Evolutionary conservation across 2,113 vertebrate genomes (phyloP), one percentile per base, ranked within the genome.

Genomic region (Rhinoderma darwinii): DNA sequence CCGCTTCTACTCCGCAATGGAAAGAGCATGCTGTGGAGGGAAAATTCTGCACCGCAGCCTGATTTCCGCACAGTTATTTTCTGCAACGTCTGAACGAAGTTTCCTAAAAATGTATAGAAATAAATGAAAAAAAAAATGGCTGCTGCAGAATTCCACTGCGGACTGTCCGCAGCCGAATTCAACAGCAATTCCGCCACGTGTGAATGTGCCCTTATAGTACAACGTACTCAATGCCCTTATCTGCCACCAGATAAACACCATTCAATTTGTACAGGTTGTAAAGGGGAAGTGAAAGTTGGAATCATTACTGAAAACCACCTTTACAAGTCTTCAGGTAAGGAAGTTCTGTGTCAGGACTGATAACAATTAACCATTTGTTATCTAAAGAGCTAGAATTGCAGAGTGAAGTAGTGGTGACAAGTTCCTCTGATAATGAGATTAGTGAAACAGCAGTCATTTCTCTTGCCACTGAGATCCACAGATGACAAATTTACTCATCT

Each of bases 211-310:
- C n/a, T n/a, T n/a, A n/a, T n/a, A n/a, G n/a, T n/a, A n/a, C n/a
- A n/a, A n/a, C 30, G 59, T 39, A 14, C 7, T 12, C 11, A 32
- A 30, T 30, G 37, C n/a, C 8, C 30, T 43, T 44, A 63, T 82
- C 25, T 82, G 78, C 2, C 25, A 63, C 37, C 30, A n/a, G 56
- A 76, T 75, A 84, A 35, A 27, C 37, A 63, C 27, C 39, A 41
- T 76, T 63, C 25, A 66, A 51, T 35, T 76, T 22, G 44, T 5
- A 30, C 17, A 14, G 15, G 56, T 87, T 87, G n/a, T 63, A 47
- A 80, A 54, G 32, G 54, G 85, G 86, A 87, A 87, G 86, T 82
- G 79, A 87, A 82, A 82, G 79, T 39, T 75, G 39, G 82, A 87
- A 47, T 63, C 43, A 44, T 54, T 82, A 82, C 47, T 50, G 68